phyloP scores from a whole-genome alignment of 2,113 vertebrate species.

The Phainopepla nitens region DNA sequence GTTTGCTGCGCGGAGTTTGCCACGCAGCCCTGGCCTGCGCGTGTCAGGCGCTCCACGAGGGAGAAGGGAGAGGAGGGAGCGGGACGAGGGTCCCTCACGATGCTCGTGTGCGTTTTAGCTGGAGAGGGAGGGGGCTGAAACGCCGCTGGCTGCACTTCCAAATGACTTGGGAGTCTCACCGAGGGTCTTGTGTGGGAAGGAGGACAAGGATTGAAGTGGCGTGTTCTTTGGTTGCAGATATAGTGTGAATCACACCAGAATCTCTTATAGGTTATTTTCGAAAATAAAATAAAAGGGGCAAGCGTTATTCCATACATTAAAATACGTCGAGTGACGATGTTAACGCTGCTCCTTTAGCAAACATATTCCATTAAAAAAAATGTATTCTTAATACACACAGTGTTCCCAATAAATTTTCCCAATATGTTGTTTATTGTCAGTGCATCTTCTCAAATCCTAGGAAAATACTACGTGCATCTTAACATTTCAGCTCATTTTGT shows the following conservation, averaged over 20 bases:
- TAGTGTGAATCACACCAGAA: neutral
- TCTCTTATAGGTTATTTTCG: neutral
- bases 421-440: neutral
- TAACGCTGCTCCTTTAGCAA: neutral
- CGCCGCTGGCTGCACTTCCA: neutral
- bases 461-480: neutral
- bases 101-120: neutral
- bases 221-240: neutral
- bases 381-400: neutral
- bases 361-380: neutral
- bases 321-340: neutral
- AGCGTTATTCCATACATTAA: neutral
- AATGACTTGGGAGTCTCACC: neutral
- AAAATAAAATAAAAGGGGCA: neutral
- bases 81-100: neutral
- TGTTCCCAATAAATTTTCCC: neutral
- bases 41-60: neutral
- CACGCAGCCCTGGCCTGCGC: neutral
- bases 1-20: neutral
- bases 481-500: neutral
- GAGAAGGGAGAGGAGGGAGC: neutral
- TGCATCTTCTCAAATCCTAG: fast-evolving
- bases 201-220: neutral
- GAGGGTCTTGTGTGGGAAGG: neutral
- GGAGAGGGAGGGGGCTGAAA: neutral